Evolutionary conservation across 2,797 vertebrate species (phyloP).

Genomic region (Mycteria americana): DNA sequence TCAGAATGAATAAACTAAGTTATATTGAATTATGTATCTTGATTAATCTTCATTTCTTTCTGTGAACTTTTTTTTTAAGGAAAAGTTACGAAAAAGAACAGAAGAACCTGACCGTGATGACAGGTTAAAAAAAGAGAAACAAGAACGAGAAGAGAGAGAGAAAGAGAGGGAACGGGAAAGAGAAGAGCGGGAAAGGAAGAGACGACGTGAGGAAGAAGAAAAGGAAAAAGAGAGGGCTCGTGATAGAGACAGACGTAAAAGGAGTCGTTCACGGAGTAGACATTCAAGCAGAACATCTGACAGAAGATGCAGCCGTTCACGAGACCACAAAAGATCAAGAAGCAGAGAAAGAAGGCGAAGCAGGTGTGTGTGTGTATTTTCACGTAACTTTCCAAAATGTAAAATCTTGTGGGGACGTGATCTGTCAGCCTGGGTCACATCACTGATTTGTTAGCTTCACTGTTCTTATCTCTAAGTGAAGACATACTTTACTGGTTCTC

Average conservation of each 20-base stretch:
- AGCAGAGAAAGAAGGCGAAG: slow-evolving; percentile 94
- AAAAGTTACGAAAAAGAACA: slow-evolving; percentile 82
- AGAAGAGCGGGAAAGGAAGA: slow-evolving; percentile 79
- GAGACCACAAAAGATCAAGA: slow-evolving; percentile 91
- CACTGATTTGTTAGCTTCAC: not conserved
- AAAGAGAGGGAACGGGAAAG: slow-evolving; percentile 80
- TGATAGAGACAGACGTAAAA: slow-evolving; percentile 84
- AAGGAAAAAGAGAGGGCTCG: slow-evolving; percentile 80
- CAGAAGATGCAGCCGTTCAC: slow-evolving; percentile 89
- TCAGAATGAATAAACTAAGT: not conserved
- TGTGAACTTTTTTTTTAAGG: slow-evolving; percentile 58
- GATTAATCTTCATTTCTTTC: not conserved
- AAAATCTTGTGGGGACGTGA: not conserved
- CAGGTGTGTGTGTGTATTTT: slow-evolving; percentile 72
- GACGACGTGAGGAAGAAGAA: slow-evolving; percentile 78
- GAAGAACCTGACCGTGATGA: slow-evolving; percentile 91
- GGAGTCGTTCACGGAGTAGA: slow-evolving; percentile 91
- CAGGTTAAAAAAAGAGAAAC: slow-evolving; percentile 85
- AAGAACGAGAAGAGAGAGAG: slow-evolving; percentile 84
- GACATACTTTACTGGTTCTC: not conserved
- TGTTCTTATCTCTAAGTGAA: not conserved
- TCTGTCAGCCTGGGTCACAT: not conserved
- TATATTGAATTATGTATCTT: not conserved
- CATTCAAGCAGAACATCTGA: slow-evolving; percentile 93
- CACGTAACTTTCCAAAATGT: not conserved